Evolutionary conservation across 2,797 vertebrate genomes (phyloP).

Genomic region (Dallia pectoralis): DNA sequence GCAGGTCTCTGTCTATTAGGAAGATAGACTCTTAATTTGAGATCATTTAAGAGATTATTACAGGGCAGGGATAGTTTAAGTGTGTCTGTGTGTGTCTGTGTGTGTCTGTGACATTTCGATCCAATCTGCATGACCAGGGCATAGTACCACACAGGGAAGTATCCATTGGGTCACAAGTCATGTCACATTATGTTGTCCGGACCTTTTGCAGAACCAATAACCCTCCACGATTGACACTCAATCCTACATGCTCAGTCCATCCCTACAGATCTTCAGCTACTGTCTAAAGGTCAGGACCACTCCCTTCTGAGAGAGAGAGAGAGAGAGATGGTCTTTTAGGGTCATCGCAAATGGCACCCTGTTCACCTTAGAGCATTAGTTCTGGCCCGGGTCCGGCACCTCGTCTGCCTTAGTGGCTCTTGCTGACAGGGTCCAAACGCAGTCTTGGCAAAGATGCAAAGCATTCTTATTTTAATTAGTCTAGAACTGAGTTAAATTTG

Average conservation of each 20-base stretch:
- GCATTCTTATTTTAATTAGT: neutral
- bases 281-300: conserved; percentile 42
- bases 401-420: conserved; percentile 1
- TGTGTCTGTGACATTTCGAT: conserved; percentile 65
- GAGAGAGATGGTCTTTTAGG: conserved; percentile 18
- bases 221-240: neutral
- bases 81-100: conserved; percentile 14
- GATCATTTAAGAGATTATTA: too few species aligned
- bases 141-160: conserved; percentile 43
- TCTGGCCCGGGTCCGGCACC: conserved; percentile 20
- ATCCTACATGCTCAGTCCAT: neutral
- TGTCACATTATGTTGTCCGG: conserved; percentile 18
- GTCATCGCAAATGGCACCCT: conserved; percentile 9
- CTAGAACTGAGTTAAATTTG: neutral
- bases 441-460: neutral
- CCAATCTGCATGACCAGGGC: conserved; percentile 60
- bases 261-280: neutral
- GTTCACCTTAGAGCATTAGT: conserved; percentile 16
- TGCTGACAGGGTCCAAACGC: neutral
- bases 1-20: too few species aligned
- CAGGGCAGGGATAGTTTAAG: too few species aligned
- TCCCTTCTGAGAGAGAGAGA: conserved; percentile 44
- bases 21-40: conserved; percentile 64
- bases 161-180: conserved; percentile 30
- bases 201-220: conserved; percentile 11